Evolutionary conservation across 2,113 vertebrate genomes (phyloP).

Genomic region (Hydrochoerus hydrochaeris): DNA sequence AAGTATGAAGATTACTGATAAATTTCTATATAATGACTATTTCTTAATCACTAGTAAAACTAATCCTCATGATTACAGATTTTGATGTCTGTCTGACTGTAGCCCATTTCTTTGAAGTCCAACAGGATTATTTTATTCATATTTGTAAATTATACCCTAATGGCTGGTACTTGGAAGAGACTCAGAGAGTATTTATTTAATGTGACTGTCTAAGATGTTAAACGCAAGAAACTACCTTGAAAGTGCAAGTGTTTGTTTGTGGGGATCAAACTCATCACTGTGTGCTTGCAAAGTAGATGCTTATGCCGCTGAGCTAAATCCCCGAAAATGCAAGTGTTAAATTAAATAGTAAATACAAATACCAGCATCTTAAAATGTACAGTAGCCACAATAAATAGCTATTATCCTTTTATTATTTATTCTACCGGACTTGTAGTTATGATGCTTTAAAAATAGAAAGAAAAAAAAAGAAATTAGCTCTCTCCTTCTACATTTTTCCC

Average conservation of each 20-base stretch:
- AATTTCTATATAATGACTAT: conserved; percentile 2
- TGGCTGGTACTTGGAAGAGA: background rate
- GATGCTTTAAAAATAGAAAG: background rate
- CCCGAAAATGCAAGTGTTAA: background rate
- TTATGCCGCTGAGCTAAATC: too few relatives aligned
- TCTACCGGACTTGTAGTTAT: background rate
- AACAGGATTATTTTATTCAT: background rate
- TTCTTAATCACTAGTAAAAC: background rate
- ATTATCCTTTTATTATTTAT: background rate
- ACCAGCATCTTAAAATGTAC: background rate
- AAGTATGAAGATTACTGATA: background rate
- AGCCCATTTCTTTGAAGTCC: background rate
- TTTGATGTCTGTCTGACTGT: background rate
- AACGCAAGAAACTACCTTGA: background rate
- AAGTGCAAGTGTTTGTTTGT: background rate
- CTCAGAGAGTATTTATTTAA: background rate
- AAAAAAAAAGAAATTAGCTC: background rate
- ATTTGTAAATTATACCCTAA: background rate
- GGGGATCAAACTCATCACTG: too few relatives aligned
- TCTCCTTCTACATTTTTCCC: background rate
- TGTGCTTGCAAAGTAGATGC: too few relatives aligned
- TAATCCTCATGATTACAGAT: background rate
- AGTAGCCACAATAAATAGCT: background rate
- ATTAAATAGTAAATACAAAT: background rate
- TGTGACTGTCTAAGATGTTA: background rate